Evolutionary conservation across 1,140 invertebrate genomes (phyloP), one percentile per base, ranked within the genome.

Genomic region (Coelopa frigida): DNA sequence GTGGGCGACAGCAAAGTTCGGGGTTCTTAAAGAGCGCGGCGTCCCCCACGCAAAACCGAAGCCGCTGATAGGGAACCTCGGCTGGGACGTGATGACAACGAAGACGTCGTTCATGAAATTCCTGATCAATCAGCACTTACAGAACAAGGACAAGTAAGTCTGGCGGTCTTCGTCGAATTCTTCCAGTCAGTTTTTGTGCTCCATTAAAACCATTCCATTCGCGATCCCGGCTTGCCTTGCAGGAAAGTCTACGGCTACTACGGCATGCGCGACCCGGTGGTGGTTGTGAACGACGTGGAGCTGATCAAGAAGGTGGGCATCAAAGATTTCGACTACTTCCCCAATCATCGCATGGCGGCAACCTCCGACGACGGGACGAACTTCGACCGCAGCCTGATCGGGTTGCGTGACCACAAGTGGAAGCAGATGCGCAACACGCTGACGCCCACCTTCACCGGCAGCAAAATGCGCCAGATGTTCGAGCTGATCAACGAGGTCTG

Each of bases 241-340:
- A 76, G 75, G 52, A 61, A 60, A 47, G 69, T 78, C 46, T 57
- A 70, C 0, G 78, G 73, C 3, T 61, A 72, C 18, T 78, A 68
- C 36, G 73, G 79, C 40, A 71, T 81, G 15, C 26, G 61, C 0
- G 70, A 58, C 3, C 79, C 79, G 0, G 51, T 69, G 2, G 49
- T 81, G 4, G 42, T 82, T 8, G 47, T 84, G 0, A 72, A 73
- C 26, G 80, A 83, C 59, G 73, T 74, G 1, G 77, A 83, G 18
- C 21, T 81, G 4, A 75, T 83, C 3, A 80, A 76, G 50, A 61
- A 68, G 27, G 70, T 84, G 3, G 68, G 71, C 0, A 68, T 84
- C 0, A 82, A 81, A 55, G 75, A 82, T 46, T 84, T 84, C 48
- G 77, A 83, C 3, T 57, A 78, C 54, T 85, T 84, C 47, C 59